These are phyloP conservation scores for Drosophila cognata DNA, from an alignment of 2,888 invertebrate species.

Conservation along the genomic window DNA sequence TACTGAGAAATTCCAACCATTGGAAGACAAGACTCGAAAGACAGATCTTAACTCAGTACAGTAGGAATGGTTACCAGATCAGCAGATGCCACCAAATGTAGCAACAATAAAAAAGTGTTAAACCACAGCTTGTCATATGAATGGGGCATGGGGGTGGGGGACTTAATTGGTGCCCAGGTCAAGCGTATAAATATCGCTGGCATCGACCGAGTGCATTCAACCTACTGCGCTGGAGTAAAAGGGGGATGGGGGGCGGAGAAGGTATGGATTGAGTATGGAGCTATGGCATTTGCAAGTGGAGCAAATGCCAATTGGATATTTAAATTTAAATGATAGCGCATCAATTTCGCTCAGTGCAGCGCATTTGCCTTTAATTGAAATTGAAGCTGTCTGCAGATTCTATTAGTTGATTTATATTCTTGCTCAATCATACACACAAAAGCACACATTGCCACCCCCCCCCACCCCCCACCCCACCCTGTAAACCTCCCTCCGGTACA, in stretches of 20 bases:
- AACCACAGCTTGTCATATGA: slow-evolving; percentile 20
- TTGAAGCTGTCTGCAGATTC: slow-evolving; percentile 79
- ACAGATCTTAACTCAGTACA: too few relatives aligned
- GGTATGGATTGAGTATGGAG: background rate
- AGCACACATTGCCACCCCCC: rapidly evolving
- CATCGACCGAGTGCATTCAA: slow-evolving; percentile 51
- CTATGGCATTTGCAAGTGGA: slow-evolving; percentile 43
- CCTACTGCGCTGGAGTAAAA: slow-evolving; percentile 2
- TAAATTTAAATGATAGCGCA: slow-evolving; percentile 77
- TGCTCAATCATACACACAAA: slow-evolving; percentile 40
- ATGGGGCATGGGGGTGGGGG: background rate
- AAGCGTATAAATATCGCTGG: slow-evolving; percentile 50
- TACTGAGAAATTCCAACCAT: background rate
- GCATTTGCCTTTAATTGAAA: slow-evolving; percentile 71
- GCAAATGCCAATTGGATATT: slow-evolving; percentile 67
- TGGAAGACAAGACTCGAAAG: background rate
- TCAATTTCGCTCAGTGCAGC: slow-evolving; percentile 65
- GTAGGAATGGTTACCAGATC: background rate
- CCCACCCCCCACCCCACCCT: background rate
- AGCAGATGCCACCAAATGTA: background rate
- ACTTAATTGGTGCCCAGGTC: slow-evolving; percentile 60
- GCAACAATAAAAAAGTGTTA: background rate
- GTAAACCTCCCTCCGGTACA: background rate
- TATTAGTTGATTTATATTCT: slow-evolving; percentile 70
- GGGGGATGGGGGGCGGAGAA: background rate